Conservation (phyloP, 1,140 invertebrate species). For the Gryon sp. region DNA sequence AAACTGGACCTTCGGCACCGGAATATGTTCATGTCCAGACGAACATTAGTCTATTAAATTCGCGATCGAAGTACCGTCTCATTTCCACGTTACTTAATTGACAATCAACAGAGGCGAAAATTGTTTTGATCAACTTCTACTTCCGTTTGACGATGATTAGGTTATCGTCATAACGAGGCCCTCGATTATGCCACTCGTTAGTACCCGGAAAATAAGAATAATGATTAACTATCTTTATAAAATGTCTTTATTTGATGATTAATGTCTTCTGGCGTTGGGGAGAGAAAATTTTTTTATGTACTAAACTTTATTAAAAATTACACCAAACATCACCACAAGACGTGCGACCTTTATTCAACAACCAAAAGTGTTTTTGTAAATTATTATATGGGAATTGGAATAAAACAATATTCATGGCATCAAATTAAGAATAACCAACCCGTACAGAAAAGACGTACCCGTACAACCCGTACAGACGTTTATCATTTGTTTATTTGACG, state of each 20-base stretch:
- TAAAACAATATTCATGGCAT: conserved; percentile 11
- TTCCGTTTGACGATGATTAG: conserved; percentile 65
- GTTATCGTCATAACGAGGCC: conserved; percentile 52
- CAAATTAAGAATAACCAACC: conserved; percentile 46
- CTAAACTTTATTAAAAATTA: neutral
- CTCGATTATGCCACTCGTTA: conserved; percentile 61
- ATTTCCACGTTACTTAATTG: conserved; percentile 74
- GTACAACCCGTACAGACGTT: no score
- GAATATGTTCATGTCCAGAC: conserved; percentile 52
- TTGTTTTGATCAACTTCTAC: conserved; percentile 77
- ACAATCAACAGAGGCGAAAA: conserved; percentile 75
- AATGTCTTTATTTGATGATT: conserved; percentile 34
- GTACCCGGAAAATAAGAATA: conserved; percentile 61
- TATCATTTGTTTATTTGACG: no score
- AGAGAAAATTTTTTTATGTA: conserved; percentile 27
- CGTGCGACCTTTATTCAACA: conserved; percentile 25
- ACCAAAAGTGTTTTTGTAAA: no score
- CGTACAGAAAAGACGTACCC: no score
- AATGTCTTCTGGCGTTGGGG: conserved; percentile 1
- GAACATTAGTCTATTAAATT: conserved; percentile 57
- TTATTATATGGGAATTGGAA: no score
- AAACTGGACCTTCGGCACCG: conserved; percentile 53
- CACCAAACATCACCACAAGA: neutral
- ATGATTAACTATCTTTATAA: conserved; percentile 41
- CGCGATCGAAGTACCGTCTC: conserved; percentile 65